phyloP scores from a whole-genome alignment of 2,113 vertebrate species.

The Ophthalmolycus amberensis region DNA sequence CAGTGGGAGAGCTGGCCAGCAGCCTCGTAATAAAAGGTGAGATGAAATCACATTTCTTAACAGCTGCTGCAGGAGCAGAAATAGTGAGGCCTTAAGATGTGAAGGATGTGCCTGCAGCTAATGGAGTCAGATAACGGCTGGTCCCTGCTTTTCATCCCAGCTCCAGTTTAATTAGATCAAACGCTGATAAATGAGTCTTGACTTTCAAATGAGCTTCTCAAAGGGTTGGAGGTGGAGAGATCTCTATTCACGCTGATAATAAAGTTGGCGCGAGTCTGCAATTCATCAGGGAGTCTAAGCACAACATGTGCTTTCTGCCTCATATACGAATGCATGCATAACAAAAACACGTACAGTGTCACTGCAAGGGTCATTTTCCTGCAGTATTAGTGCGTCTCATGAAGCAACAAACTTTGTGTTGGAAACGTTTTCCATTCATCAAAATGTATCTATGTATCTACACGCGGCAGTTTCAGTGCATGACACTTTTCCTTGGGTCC shows the following conservation, averaged over 20 bases:
- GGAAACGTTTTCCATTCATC: conserved; percentile 13
- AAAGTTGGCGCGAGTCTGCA: conserved; percentile 19
- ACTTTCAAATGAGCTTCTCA: conserved; percentile 71
- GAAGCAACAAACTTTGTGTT: neutral
- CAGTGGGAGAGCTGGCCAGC: neutral
- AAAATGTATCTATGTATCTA: conserved; percentile 7
- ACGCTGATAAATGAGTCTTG: conserved; percentile 68
- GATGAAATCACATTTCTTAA: conserved; percentile 27
- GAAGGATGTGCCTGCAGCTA: conserved; percentile 48
- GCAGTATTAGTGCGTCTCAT: neutral
- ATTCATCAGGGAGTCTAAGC: conserved; percentile 45
- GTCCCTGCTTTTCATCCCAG: conserved; percentile 59
- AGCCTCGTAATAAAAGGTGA: conserved; percentile 33
- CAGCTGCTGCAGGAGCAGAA: conserved; percentile 28
- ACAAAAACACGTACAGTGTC: neutral
- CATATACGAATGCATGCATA: neutral
- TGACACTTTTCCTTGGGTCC: conserved; percentile 28
- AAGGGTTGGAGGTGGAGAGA: conserved; percentile 60
- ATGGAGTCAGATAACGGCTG: conserved; percentile 64
- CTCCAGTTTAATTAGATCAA: conserved; percentile 77
- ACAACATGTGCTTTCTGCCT: neutral
- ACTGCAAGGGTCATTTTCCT: neutral
- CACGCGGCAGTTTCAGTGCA: neutral
- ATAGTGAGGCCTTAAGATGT: conserved; percentile 26
- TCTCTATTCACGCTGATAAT: conserved; percentile 51